Evolutionary conservation across 2,888 invertebrate genomes (phyloP).

Genomic region (Epinotia ramella): DNA sequence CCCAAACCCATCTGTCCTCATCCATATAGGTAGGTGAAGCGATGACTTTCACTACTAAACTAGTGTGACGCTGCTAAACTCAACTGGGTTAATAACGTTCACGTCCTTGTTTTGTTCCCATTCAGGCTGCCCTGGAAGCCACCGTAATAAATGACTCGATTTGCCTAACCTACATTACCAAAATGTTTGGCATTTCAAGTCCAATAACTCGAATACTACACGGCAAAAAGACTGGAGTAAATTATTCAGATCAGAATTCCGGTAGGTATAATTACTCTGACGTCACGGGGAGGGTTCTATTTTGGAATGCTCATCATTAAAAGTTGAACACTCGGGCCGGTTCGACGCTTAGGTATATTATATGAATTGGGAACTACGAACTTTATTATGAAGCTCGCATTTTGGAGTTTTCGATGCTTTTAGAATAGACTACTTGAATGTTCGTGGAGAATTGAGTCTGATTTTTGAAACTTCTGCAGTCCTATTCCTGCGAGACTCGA

Average conservation of each 20-base stretch:
- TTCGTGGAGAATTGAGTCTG: too few relatives aligned
- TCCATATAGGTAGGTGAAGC: not conserved
- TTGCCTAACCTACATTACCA: constrained; percentile 13
- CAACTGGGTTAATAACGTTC: constrained; percentile 7
- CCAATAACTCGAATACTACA: constrained; percentile 6
- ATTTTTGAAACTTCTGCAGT: too few relatives aligned
- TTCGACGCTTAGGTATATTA: not conserved
- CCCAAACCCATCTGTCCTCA: not conserved
- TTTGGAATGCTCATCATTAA: constrained; percentile 31
- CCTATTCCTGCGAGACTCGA: too few relatives aligned
- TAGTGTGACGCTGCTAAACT: not conserved
- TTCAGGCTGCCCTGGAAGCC: not conserved
- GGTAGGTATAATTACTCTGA: constrained; percentile 15
- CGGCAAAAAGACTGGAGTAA: constrained; percentile 2
- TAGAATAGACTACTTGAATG: not conserved
- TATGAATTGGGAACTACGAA: constrained; percentile 19
- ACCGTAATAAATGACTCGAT: constrained; percentile 13
- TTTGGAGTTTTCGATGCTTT: not conserved
- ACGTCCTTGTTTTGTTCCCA: not conserved
- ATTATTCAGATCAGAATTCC: constrained; percentile 19
- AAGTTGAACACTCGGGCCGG: constrained; percentile 23
- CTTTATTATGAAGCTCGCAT: not conserved
- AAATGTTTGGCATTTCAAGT: not conserved
- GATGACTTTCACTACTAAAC: not conserved
- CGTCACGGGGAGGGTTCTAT: constrained; percentile 27